A percentile compares a stretch with the other conserved stretches of the same genome.
These are phyloP conservation scores for Cryptus viduatorius DNA, from an alignment of 2,888 invertebrate genomes.

Conservation along the genomic window DNA sequence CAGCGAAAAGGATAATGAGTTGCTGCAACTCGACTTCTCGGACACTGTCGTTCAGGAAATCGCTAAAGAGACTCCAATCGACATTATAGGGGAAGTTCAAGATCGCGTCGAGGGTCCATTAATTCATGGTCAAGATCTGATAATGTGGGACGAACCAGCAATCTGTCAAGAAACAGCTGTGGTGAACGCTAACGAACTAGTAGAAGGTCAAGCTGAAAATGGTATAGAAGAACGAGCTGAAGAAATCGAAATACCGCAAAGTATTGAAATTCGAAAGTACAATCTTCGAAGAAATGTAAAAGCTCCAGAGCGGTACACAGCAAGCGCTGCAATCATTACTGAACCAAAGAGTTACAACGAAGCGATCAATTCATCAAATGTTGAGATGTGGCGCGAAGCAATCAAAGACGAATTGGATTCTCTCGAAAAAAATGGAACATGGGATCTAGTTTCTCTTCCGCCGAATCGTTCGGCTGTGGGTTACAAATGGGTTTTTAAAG, in stretches of 20 bases:
- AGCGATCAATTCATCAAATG: conserved; percentile 15
- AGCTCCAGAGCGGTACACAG: neutral
- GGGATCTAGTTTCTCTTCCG: conserved; percentile 20
- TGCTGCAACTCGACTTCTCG: no score
- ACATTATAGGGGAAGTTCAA: no score
- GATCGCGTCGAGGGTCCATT: no score
- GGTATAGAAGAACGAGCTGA: neutral
- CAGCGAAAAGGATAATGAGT: neutral
- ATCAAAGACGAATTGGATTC: conserved; percentile 41
- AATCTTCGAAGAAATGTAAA: conserved; percentile 12
- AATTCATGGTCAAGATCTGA: no score
- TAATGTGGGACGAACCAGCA: no score
- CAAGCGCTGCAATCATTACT: neutral
- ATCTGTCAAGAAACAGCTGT: neutral
- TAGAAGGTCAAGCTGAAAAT: neutral
- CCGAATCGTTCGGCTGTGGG: neutral
- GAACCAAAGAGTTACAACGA: conserved; percentile 39
- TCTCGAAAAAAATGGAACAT: conserved; percentile 36
- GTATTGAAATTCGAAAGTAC: neutral
- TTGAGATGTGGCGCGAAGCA: conserved; percentile 32
- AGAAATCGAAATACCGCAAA: no score
- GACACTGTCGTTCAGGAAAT: no score
- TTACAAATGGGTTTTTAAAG: conserved; percentile 49
- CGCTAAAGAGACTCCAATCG: no score
- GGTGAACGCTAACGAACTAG: neutral